These are phyloP conservation scores for Poecilia velifera DNA, from an alignment of 2,797 vertebrate genomes.

Conservation along the genomic window DNA sequence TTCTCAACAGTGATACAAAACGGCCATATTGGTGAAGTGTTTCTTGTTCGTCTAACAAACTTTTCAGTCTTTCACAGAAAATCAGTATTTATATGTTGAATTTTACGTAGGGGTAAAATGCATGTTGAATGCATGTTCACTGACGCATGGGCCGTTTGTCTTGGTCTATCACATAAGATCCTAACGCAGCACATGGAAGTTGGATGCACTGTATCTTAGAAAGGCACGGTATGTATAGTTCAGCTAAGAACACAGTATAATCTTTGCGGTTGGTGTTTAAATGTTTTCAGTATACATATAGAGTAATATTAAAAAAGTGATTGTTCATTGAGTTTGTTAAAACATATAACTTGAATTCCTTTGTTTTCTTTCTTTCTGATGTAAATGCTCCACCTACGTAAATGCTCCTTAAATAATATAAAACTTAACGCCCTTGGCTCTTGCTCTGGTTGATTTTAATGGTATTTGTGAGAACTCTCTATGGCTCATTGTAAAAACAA, in stretches of 20 bases:
- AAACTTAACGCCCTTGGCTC: not conserved
- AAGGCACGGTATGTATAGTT: not conserved
- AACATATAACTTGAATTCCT: not conserved
- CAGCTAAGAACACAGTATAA: not conserved
- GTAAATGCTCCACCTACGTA: too few relatives aligned
- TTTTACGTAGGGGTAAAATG: not conserved
- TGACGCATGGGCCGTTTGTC: not conserved
- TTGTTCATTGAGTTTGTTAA: not conserved
- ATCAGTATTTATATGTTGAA: not conserved
- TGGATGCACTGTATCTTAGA: not conserved
- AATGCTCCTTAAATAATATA: not conserved
- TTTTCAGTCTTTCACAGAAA: not conserved
- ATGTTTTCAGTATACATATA: too few relatives aligned
- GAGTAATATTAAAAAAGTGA: too few relatives aligned
- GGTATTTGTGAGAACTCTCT: not conserved
- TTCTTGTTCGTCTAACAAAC: not conserved
- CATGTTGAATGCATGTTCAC: not conserved
- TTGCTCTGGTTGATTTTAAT: not conserved
- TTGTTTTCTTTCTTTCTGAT: too few relatives aligned
- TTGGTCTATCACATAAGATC: not conserved
- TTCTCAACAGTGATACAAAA: not conserved
- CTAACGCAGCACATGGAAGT: not conserved
- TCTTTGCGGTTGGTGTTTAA: not conserved
- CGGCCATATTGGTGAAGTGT: not conserved
- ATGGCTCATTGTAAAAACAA: not conserved